Evolutionary conservation across 1,140 invertebrate genomes (phyloP).

Genomic region (Drosophila ananassae): DNA sequence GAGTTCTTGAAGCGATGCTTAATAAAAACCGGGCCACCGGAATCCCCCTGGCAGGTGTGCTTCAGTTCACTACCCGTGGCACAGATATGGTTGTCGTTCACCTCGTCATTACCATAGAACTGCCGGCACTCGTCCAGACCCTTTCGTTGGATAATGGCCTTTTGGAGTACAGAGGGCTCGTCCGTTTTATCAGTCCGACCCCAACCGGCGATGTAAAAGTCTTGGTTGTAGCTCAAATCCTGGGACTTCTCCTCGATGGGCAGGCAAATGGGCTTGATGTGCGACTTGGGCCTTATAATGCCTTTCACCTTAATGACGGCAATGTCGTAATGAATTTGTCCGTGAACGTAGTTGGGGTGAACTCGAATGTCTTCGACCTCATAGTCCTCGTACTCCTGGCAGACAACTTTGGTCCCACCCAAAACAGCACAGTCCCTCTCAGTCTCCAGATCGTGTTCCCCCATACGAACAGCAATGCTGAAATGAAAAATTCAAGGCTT

Average conservation of each 20-base stretch:
- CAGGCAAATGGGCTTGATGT: conserved; percentile 74
- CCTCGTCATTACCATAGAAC: conserved; percentile 41
- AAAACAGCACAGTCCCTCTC: conserved; percentile 85
- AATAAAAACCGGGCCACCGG: conserved; percentile 88
- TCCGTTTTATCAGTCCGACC: conserved; percentile 52
- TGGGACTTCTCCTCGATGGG: conserved; percentile 50
- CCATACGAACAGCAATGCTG: conserved; percentile 86
- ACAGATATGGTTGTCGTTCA: conserved; percentile 86
- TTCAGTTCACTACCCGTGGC: conserved; percentile 87
- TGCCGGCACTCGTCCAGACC: conserved; percentile 45
- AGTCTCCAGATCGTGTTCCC: conserved; percentile 86
- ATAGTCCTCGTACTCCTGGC: conserved; percentile 85
- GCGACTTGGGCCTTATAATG: conserved; percentile 42
- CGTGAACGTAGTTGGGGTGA: conserved; percentile 87
- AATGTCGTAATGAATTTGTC: conserved; percentile 87
- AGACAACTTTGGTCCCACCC: conserved; percentile 50
- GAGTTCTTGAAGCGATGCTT: conserved; percentile 38
- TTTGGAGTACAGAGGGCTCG: conserved; percentile 35
- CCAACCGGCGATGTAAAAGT: conserved; percentile 75
- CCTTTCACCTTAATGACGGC: conserved; percentile 85
- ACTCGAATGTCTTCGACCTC: conserved; percentile 85
- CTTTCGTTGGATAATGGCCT: conserved; percentile 46
- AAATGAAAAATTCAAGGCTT: neutral
- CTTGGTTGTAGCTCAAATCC: conserved; percentile 43
- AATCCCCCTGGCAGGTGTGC: conserved; percentile 90